Conservation (phyloP, 2,797 vertebrate species). For the Neosalanx taihuensis region DNA sequence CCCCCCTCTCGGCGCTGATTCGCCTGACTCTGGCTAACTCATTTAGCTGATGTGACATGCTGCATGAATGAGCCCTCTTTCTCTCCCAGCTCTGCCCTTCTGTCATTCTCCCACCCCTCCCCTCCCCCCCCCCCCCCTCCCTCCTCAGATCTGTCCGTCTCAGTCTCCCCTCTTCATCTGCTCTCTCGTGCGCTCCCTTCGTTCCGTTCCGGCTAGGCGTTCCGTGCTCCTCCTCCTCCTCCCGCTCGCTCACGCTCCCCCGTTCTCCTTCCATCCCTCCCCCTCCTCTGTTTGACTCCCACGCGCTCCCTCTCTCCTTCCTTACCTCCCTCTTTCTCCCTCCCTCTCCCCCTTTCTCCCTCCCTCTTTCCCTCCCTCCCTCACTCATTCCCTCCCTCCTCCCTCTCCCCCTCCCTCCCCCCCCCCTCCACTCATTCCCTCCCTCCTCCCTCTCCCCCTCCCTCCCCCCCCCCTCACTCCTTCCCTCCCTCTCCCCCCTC, state of each 20-base stretch:
- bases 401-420: conserved; percentile 13
- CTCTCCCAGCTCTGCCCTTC: neutral
- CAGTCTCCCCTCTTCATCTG: neutral
- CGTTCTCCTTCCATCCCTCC: neutral
- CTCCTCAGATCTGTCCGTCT: neutral
- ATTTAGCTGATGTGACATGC: neutral
- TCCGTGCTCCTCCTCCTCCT: neutral
- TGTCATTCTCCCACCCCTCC: neutral
- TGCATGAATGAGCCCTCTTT: neutral
- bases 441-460: too few relatives aligned
- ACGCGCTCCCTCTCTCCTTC: conserved; percentile 34
- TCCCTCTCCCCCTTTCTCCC: neutral
- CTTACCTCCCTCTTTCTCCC: neutral
- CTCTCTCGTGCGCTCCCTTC: neutral
- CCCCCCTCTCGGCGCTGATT: neutral
- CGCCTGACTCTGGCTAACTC: neutral
- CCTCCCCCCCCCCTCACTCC: neutral
- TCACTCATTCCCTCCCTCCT: neutral
- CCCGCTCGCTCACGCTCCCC: too few relatives aligned
- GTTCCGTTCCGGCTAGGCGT: neutral
- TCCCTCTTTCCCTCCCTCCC: conserved; percentile 33
- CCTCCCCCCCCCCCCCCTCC: conserved; percentile 10
- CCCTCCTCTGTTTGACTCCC: neutral
- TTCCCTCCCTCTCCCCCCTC: neutral
- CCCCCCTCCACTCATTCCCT: neutral